phyloP scores from a whole-genome alignment of 2,113 vertebrate genomes.

The Australoheros scitulus region DNA sequence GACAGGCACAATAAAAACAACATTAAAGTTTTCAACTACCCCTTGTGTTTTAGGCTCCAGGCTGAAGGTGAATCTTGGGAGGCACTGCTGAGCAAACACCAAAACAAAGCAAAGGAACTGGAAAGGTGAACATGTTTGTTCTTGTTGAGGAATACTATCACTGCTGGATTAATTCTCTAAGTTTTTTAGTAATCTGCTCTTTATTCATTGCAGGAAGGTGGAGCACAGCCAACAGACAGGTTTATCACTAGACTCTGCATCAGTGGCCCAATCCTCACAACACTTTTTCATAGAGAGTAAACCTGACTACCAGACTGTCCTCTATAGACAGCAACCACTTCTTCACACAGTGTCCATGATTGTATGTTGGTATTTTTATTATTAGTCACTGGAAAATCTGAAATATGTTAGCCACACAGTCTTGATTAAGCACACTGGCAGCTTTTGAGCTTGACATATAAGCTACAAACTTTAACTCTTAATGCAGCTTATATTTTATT shows the following conservation, averaged over 20 bases:
- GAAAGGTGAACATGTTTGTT: conserved; percentile 64
- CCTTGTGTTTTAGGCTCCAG: conserved; percentile 71
- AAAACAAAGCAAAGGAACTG: conserved; percentile 72
- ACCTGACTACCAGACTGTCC: conserved; percentile 75
- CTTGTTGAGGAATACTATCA: not conserved
- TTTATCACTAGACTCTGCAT: conserved; percentile 56
- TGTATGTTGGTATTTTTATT: conserved; percentile 61
- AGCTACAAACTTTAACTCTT: not conserved
- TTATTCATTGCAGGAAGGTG: conserved; percentile 67
- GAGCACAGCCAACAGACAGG: conserved; percentile 64
- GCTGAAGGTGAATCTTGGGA: conserved; percentile 79
- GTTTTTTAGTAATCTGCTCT: not conserved
- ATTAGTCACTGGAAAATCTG: not conserved
- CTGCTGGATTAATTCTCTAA: not conserved
- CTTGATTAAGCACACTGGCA: not conserved
- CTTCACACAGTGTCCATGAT: conserved; percentile 73
- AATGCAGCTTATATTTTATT: not conserved
- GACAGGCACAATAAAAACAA: not conserved
- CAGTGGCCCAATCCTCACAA: conserved; percentile 75
- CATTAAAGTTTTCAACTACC: not conserved
- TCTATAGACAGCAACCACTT: conserved; percentile 66
- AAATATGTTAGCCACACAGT: not conserved
- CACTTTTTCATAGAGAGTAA: conserved; percentile 74
- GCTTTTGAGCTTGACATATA: not conserved
- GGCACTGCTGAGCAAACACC: conserved; percentile 76